Conservation (phyloP, 1,140 invertebrate species). For the Solen grandis region DNA sequence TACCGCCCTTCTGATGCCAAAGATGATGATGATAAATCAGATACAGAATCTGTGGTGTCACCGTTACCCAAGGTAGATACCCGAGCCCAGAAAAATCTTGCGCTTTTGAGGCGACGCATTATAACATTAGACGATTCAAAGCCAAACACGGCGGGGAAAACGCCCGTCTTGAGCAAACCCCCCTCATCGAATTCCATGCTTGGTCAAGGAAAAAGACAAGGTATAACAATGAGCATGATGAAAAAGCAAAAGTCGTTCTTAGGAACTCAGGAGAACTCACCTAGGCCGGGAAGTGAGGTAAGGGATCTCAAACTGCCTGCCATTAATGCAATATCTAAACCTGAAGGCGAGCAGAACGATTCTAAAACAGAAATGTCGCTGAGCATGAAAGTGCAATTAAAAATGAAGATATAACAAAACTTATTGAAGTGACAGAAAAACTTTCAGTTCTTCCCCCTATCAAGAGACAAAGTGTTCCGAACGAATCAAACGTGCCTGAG, state of each 20-base stretch:
- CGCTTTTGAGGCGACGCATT: constrained; percentile 11
- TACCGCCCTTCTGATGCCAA: not conserved
- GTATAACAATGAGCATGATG: constrained; percentile 46
- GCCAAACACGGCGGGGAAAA: constrained; percentile 24
- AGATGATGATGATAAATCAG: not conserved
- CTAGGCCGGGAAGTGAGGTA: not conserved
- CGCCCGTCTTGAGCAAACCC: constrained; percentile 14
- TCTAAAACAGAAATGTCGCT: not conserved
- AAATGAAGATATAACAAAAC: not conserved
- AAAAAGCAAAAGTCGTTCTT: constrained; percentile 45
- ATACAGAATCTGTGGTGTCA: constrained; percentile 4
- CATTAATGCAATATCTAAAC: not conserved
- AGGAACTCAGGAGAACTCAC: constrained; percentile 9
- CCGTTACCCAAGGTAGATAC: not conserved
- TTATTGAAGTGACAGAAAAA: not conserved
- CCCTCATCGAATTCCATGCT: not conserved
- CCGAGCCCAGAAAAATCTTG: constrained; percentile 17
- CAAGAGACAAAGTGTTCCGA: not conserved
- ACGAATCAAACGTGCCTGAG: not conserved
- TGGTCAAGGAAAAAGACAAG: constrained; percentile 3
- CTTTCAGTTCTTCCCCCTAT: constrained; percentile 10
- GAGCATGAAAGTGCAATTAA: not conserved
- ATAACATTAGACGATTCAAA: constrained; percentile 45
- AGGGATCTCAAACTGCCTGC: not conserved
- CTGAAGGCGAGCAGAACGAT: not conserved